Conservation (phyloP, 1,140 invertebrate species). For the Drosophila baimaii region DNA sequence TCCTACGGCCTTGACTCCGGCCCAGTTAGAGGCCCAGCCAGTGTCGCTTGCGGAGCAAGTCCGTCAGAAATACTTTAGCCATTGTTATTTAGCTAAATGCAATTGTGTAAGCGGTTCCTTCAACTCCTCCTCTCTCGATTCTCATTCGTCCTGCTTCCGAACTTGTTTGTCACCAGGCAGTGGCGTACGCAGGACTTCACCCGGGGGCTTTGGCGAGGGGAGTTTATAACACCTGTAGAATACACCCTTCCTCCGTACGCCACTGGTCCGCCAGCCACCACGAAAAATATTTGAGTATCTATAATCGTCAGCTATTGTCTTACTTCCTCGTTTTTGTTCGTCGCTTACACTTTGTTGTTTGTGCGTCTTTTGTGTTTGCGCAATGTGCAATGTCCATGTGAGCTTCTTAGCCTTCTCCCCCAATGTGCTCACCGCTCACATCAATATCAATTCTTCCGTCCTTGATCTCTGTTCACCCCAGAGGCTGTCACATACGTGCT, state of each 20-base stretch:
- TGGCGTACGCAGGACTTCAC: slow-evolving; percentile 13
- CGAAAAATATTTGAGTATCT: slow-evolving; percentile 10
- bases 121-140: slow-evolving; percentile 32
- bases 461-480: slow-evolving; percentile 20
- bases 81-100: slow-evolving; percentile 84
- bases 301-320: slow-evolving; percentile 24
- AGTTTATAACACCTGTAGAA: background rate
- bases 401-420: slow-evolving; percentile 18
- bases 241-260: background rate
- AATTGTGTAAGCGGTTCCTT: slow-evolving; percentile 82
- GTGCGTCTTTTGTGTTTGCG: slow-evolving; percentile 26
- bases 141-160: slow-evolving; percentile 23
- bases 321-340: slow-evolving; percentile 24
- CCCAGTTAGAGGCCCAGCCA: slow-evolving; percentile 55
- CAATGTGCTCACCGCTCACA: slow-evolving; percentile 25
- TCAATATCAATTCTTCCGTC: slow-evolving; percentile 24
- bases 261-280: slow-evolving; percentile 8
- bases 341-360: slow-evolving; percentile 22
- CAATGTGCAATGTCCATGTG: slow-evolving; percentile 53
- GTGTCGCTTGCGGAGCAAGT: slow-evolving; percentile 80
- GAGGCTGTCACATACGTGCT: slow-evolving; percentile 15
- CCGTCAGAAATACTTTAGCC: slow-evolving; percentile 77
- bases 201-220: background rate
- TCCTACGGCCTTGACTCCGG: slow-evolving; percentile 12
- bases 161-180: slow-evolving; percentile 19